Percentiles rank a stretch among this genome's conserved stretches.
These are phyloP conservation scores for Tapirus terrestris DNA, from an alignment of 2,113 vertebrate genomes.

Conservation along the genomic window DNA sequence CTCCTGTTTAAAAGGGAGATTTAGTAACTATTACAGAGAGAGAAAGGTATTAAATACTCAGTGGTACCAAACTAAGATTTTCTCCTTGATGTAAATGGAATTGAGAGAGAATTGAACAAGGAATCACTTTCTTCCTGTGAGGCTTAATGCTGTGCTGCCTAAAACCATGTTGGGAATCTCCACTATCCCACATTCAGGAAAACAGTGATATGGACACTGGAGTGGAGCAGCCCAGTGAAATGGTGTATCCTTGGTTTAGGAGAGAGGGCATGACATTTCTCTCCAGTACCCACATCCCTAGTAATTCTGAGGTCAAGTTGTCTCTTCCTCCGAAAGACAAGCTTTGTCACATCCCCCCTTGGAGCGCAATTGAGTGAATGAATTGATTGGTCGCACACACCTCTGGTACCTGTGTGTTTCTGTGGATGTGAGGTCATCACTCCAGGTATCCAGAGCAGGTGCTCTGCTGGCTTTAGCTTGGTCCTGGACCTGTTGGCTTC, in stretches of 20 bases:
- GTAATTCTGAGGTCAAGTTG: not conserved
- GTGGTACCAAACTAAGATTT: not conserved
- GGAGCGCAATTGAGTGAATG: not conserved
- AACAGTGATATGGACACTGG: not conserved
- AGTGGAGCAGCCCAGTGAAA: not conserved
- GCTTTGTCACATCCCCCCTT: not conserved
- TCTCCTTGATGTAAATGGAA: not conserved
- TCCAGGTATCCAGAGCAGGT: not conserved
- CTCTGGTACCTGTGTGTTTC: not conserved
- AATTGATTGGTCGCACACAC: not conserved
- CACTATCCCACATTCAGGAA: no score
- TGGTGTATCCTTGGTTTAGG: not conserved
- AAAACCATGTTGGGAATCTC: not conserved
- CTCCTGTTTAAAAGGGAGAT: not conserved
- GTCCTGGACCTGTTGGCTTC: not conserved
- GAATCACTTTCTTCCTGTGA: not conserved
- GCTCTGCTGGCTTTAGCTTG: not conserved
- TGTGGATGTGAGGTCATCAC: not conserved
- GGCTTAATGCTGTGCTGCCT: not conserved
- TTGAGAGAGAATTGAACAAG: not conserved
- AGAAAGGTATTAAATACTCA: not conserved
- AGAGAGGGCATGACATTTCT: not conserved
- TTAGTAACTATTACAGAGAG: not conserved
- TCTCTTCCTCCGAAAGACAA: not conserved
- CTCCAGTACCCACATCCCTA: not conserved